These are phyloP conservation scores for Oreonectes daqikongensis DNA, from an alignment of 2,797 vertebrate genomes.

Conservation along the genomic window DNA sequence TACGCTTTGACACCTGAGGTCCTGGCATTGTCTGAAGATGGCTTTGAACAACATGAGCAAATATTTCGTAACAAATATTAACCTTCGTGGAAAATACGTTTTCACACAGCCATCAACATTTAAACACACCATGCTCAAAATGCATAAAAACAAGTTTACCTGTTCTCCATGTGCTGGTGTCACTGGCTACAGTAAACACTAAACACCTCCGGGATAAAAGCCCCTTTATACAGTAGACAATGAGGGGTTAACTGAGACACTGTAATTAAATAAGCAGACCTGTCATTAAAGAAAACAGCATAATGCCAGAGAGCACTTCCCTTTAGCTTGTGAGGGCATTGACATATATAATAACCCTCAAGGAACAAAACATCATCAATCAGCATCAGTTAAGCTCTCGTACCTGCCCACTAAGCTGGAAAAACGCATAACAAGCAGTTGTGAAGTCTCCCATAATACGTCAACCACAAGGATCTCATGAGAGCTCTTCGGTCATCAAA, in stretches of 20 bases:
- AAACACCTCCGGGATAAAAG: neutral
- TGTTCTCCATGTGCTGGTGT: neutral
- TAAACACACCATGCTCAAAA: neutral
- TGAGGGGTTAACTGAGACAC: conserved; percentile 1
- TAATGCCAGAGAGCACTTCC: conserved; percentile 18
- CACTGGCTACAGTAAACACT: neutral
- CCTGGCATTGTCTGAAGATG: neutral
- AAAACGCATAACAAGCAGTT: conserved; percentile 37
- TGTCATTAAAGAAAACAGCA: neutral
- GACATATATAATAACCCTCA: conserved; percentile 26
- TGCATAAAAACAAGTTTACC: conserved; percentile 5
- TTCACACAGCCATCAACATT: neutral
- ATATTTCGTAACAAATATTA: neutral
- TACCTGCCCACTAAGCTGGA: conserved; percentile 35
- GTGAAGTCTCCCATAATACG: conserved; percentile 1
- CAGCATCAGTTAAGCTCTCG: conserved; percentile 13
- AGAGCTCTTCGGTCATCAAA: neutral
- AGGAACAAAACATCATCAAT: conserved; percentile 13
- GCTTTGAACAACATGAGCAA: neutral
- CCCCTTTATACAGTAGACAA: conserved; percentile 41
- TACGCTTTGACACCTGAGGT: neutral
- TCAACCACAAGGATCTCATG: neutral
- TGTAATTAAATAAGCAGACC: conserved; percentile 34
- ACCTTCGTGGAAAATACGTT: neutral
- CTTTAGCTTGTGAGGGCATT: conserved; percentile 4